These are phyloP conservation scores for Eolophus roseicapilla DNA, from an alignment of 2,113 vertebrate genomes.

Conservation along the genomic window DNA sequence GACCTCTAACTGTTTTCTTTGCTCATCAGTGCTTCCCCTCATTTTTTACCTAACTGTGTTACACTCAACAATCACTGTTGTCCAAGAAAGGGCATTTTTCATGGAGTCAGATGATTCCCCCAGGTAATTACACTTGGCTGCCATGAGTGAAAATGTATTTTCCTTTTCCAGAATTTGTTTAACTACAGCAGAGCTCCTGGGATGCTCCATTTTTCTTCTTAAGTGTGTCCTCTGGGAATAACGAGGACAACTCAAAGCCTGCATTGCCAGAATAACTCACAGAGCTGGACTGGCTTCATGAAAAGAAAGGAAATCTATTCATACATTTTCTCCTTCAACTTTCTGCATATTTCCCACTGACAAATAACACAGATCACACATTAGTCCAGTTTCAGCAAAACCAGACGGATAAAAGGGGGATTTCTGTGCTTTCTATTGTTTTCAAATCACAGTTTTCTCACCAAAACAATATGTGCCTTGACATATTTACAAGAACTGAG, in stretches of 20 bases:
- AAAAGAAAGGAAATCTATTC: constrained; percentile 22
- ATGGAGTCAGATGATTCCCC: not conserved
- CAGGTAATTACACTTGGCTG: not conserved
- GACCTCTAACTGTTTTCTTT: constrained; percentile 45
- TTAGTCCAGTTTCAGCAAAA: not conserved
- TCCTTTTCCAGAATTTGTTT: constrained; percentile 58
- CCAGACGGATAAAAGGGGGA: not conserved
- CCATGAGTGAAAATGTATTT: constrained; percentile 34
- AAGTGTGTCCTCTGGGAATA: constrained; percentile 45
- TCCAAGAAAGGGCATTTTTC: constrained; percentile 6
- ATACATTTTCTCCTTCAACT: not conserved
- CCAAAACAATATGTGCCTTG: not conserved
- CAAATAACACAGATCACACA: not conserved
- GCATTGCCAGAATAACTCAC: constrained; percentile 24
- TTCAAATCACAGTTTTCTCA: not conserved
- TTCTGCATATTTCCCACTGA: not conserved
- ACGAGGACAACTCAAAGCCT: constrained; percentile 2
- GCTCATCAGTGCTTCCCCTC: not conserved
- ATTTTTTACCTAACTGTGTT: constrained; percentile 15
- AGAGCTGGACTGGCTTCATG: not conserved
- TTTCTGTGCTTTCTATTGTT: not conserved
- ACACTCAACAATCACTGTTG: not conserved
- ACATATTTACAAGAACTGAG: not conserved
- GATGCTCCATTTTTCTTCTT: constrained; percentile 39
- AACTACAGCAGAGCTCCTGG: constrained; percentile 32